Percentiles rank a stretch among this genome's conserved stretches.
Evolutionary conservation across 2,888 invertebrate genomes (phyloP).

Genomic region (Diachrysia chrysitis): DNA sequence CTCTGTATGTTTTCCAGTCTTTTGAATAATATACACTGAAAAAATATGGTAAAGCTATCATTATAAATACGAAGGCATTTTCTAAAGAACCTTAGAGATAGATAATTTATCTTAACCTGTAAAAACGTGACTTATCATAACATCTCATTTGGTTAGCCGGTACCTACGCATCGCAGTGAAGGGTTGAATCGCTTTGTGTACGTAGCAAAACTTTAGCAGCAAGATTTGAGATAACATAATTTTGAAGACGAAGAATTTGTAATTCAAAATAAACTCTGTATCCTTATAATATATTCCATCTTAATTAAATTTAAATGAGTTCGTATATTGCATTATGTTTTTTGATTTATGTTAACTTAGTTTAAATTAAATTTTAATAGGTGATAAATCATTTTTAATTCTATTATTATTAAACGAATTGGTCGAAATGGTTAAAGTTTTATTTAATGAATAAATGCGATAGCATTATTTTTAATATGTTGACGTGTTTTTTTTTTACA

Average conservation of each 20-base stretch:
- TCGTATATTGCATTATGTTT: background rate
- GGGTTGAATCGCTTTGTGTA: conserved; percentile 64
- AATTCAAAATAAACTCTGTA: conserved; percentile 4
- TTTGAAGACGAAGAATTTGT: conserved; percentile 4
- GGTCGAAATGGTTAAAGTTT: no score
- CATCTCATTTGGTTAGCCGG: conserved; percentile 30
- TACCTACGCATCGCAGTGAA: conserved; percentile 45
- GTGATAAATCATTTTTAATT: no score
- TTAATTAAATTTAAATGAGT: conserved; percentile 1
- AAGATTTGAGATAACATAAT: conserved; percentile 36
- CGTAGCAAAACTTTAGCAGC: conserved; percentile 62
- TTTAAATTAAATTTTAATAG: background rate
- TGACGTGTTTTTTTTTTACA: no score
- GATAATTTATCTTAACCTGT: conserved; percentile 25
- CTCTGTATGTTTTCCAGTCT: no score
- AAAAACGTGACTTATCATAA: conserved; percentile 51
- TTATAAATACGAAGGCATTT: background rate
- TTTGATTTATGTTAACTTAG: background rate
- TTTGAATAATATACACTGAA: no score
- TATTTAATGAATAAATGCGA: no score
- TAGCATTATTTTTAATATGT: no score
- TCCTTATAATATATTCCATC: conserved; percentile 14
- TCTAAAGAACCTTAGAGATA: conserved; percentile 37
- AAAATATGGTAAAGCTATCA: no score
- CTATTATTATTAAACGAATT: no score